phyloP scores from a whole-genome alignment of 2,113 vertebrate genomes.

The Prolemur simus region DNA sequence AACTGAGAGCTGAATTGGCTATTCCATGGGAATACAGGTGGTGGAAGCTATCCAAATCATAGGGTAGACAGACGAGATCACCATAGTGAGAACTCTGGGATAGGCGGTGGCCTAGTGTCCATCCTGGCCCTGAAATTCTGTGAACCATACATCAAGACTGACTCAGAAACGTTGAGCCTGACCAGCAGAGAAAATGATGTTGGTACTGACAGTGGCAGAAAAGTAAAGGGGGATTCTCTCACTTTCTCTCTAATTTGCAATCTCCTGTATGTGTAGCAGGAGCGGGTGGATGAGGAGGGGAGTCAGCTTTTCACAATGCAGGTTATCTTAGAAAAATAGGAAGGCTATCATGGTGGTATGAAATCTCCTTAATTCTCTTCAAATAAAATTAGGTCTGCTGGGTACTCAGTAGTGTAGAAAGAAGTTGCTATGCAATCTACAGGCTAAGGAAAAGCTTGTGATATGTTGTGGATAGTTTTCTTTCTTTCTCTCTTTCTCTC shows the following conservation, averaged over 20 bases:
- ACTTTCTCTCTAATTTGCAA: not conserved
- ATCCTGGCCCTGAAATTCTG: not conserved
- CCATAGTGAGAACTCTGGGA: fast-evolving
- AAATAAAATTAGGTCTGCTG: not conserved
- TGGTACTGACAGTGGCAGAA: not conserved
- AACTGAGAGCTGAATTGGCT: not conserved
- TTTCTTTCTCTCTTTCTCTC: too few relatives aligned
- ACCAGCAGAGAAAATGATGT: not conserved
- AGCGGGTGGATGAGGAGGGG: not conserved
- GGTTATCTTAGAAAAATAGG: not conserved
- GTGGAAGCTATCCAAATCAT: not conserved
- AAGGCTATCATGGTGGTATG: not conserved
- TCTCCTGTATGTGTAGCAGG: not conserved
- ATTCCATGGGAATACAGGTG: not conserved
- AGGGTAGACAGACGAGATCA: not conserved
- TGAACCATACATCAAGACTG: not conserved
- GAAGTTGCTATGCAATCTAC: not conserved
- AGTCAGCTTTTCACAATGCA: not conserved
- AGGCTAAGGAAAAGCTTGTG: not conserved
- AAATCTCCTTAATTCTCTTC: not conserved
- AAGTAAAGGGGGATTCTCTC: not conserved
- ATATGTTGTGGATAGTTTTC: not conserved
- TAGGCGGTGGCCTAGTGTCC: not conserved
- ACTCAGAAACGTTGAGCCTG: not conserved
- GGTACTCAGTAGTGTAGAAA: not conserved